These are phyloP conservation scores for Drosophila nikananu DNA, from an alignment of 1,140 invertebrate genomes.

Conservation along the genomic window DNA sequence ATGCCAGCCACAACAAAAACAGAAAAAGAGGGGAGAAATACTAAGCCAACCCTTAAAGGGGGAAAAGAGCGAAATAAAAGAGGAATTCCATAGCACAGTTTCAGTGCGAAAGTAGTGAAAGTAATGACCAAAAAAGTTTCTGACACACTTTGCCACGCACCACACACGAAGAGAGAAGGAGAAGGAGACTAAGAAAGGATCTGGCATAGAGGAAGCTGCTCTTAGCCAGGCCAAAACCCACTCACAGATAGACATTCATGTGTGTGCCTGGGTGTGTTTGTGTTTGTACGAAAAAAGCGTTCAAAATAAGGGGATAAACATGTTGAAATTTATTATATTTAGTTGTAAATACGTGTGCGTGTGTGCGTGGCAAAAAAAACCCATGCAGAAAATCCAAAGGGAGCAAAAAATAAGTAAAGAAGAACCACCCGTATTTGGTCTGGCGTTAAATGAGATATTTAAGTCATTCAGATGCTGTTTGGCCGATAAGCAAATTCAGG, in stretches of 20 bases:
- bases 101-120: conserved; percentile 72
- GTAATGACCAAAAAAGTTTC: conserved; percentile 74
- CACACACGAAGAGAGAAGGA: neutral
- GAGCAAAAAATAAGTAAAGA: neutral
- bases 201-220: conserved; percentile 15
- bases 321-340: conserved; percentile 76
- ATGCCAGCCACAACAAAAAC: conserved; percentile 19
- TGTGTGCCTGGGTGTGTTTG: neutral
- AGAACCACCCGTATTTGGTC: conserved; percentile 52
- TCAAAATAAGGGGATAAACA: conserved; percentile 71
- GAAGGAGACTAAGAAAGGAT: neutral
- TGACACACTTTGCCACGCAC: conserved; percentile 68
- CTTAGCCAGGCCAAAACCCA: conserved; percentile 19
- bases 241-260: conserved; percentile 9
- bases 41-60: conserved; percentile 37
- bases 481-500: conserved; percentile 73
- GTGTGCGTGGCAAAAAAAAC: conserved; percentile 17
- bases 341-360: conserved; percentile 39
- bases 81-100: conserved; percentile 34
- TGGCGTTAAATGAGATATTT: conserved; percentile 83
- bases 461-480: conserved; percentile 75
- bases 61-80: conserved; percentile 13
- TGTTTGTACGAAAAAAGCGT: conserved; percentile 37
- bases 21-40: neutral
- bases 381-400: conserved; percentile 13